Percentiles rank a stretch among this genome's conserved stretches.
Conservation (phyloP, 2,888 invertebrate genomes). For the Pyrochroa serraticornis region DNA sequence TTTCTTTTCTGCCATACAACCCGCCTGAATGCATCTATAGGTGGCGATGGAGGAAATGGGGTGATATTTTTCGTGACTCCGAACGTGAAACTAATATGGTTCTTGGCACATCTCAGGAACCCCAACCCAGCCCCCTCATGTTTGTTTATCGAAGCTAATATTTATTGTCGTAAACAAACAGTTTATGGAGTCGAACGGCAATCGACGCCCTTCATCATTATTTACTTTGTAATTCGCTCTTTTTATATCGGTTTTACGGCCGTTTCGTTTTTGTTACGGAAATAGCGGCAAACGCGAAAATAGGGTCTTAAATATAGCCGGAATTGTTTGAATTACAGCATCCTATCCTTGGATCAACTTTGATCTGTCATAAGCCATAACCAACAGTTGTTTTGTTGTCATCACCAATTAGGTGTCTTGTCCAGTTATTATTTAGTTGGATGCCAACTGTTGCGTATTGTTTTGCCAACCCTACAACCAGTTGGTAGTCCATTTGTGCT, state of each 20-base stretch:
- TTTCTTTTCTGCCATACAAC: constrained; percentile 8
- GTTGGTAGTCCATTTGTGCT: too few species aligned
- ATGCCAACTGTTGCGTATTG: too few species aligned
- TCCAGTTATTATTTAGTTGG: too few species aligned
- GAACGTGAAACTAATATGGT: constrained; percentile 11
- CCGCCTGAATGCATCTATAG: constrained; percentile 17
- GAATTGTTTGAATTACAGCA: too few species aligned
- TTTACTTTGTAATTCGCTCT: constrained; percentile 6
- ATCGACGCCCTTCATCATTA: constrained; percentile 8
- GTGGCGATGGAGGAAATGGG: constrained; percentile 21
- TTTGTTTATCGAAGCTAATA: constrained; percentile 8
- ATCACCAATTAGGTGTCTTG: too few species aligned
- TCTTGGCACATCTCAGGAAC: not conserved
- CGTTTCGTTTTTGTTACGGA: constrained; percentile 13
- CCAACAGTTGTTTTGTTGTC: too few species aligned
- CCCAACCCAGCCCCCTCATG: not conserved
- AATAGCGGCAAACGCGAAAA: constrained; percentile 9
- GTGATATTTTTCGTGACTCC: not conserved
- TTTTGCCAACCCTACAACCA: too few species aligned
- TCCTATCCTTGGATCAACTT: too few species aligned
- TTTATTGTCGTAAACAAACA: constrained; percentile 25
- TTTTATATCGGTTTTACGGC: constrained; percentile 25
- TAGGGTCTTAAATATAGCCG: too few species aligned
- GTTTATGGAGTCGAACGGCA: constrained; percentile 22
- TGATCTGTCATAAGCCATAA: too few species aligned